Base-by-base conservation (phyloP, 1,140 invertebrate genomes). In the Odontomachus brunneus region DNA sequence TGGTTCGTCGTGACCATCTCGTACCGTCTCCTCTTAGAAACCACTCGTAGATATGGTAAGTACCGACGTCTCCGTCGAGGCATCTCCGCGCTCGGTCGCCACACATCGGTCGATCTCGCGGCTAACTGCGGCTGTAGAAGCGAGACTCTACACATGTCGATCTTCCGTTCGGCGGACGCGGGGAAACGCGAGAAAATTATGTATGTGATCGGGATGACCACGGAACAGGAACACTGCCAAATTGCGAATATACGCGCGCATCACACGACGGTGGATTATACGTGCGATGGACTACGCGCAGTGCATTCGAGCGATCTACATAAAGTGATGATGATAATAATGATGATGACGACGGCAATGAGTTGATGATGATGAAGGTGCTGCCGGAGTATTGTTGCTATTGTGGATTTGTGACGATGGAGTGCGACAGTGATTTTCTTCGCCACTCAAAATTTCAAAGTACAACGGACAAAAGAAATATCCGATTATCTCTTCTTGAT, bases 1-100 rank as follows among this genome's bases (percentile, higher is more conserved):
- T 94, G 93, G 93, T 94, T 94, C 90, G 72, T 91, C 62, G 92
- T 93, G 90, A 93, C 93, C 93, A 93, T 92, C 93, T 94, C 92
- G 93, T 86, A 90, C 87, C 87, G 86, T 92, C 90, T 65, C 72
- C 89, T 86, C 86, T 90, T 83, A 87, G 82, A 89, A 90, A 91
- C 87, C 89, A 90, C 85, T 87, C 87, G 82, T 93, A 90, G 89
- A 72, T 71, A 93, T 93, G 91, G 91, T 93, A 91, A 93, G 93
- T 93, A 91, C 3, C 9, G 38, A 5, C 22, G 33, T 9, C 24
- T 14, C 29, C 14, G 24, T 29, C n/a, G 59, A 75, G 29, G 5
- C 44, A 29, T 3, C n/a, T 55, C 9, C 22, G 7, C 65, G 51
- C 5, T 38, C 22, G 24, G 22, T 4, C 38, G 9, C 38, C 9